These are phyloP conservation scores for Echiichthys vipera DNA, from an alignment of 2,797 vertebrate genomes.

Conservation along the genomic window DNA sequence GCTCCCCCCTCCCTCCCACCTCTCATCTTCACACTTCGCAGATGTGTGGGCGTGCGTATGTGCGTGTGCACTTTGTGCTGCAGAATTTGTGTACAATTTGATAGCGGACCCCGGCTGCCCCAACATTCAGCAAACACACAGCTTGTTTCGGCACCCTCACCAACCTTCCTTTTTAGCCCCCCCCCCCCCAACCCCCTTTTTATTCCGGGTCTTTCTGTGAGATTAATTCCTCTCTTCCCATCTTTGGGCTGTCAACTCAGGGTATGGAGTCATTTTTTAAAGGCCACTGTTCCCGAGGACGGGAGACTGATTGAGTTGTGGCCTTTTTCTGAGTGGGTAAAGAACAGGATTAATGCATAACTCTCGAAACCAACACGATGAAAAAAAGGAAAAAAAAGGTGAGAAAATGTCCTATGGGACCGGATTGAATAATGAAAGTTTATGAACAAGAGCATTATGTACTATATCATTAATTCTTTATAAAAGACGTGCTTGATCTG, in stretches of 20 bases:
- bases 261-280: constrained; percentile 79
- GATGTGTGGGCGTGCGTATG: constrained; percentile 28
- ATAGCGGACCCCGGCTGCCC: constrained; percentile 29
- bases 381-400: constrained; percentile 16
- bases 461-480: constrained; percentile 42
- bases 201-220: constrained; percentile 66
- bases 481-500: constrained; percentile 21
- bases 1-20: constrained; percentile 53
- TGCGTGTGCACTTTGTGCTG: constrained; percentile 18
- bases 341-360: constrained; percentile 81
- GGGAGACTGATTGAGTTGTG: constrained; percentile 70
- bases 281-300: constrained; percentile 67
- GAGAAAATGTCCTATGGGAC: constrained; percentile 51
- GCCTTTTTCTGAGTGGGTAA: constrained; percentile 69
- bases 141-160: constrained; percentile 42
- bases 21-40: constrained; percentile 63
- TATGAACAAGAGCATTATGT: constrained; percentile 55
- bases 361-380: constrained; percentile 61
- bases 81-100: constrained; percentile 69
- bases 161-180: constrained; percentile 39
- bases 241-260: constrained; percentile 76
- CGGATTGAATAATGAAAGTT: constrained; percentile 65
- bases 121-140: constrained; percentile 46
- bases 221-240: constrained; percentile 77
- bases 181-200: constrained; percentile 35